Base-by-base conservation (phyloP, 1,140 invertebrate genomes). In the Zaprionus davidi region DNA sequence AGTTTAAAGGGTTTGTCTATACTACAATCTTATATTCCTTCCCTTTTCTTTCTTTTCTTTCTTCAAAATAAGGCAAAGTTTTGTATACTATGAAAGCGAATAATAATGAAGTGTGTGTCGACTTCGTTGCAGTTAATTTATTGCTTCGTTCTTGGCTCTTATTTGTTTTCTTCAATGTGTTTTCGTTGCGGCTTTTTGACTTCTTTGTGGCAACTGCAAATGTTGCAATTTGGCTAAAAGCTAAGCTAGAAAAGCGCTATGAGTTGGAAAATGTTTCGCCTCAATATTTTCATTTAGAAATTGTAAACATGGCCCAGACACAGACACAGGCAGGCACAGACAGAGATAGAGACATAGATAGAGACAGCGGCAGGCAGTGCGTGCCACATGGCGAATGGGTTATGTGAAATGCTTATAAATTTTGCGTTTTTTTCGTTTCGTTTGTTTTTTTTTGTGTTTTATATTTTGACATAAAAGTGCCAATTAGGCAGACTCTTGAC, bases 181-280 rank as follows among this genome's bases (percentile, higher is more conserved):
- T 55, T 15, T 63, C 49, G 15, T 46, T 46, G 36, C 36, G 36
- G 12, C 36, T 46, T 69, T 69, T 60, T 66, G 55, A 63, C 46
- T 79, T 70, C 65, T 69, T 73, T 77, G 66, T 73, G 62, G 36
- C 53, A 76, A 76, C 65, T 83, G 62, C 68, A 65, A 76, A 76
- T 76, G 69, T 58, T 66, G 84, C 81, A 88, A 88, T 88, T 90
- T 90, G 74, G 62, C 81, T 88, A 90, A 88, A 88, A 88, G 84
- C 84, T 88, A 68, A 72, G 79, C 79, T 53, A 46, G 60, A 69
- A 86, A 75, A 80, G 84, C 36, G 79, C 83, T 86, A 31, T 63
- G 78, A 73, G 82, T 88, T 87, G 77, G 55, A 72, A 87, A 88
- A 69, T 41, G 67, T 78, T 74, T 70, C 55, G 79, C 82, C 80